Percentiles rank a stretch among this genome's conserved stretches.
These are phyloP conservation scores for Bombus fervidus DNA, from an alignment of 1,140 invertebrate genomes.

Conservation along the genomic window DNA sequence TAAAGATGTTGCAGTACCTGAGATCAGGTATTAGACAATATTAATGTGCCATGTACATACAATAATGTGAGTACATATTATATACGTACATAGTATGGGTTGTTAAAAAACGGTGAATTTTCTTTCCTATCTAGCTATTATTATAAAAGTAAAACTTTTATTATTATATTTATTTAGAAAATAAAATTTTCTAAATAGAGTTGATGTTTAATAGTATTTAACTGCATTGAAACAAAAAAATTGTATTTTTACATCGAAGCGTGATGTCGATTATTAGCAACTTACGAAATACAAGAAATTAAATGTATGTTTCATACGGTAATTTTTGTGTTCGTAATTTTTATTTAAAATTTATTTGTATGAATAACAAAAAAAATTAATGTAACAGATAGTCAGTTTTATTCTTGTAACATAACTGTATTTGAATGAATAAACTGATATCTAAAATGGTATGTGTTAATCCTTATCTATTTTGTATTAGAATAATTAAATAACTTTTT, in stretches of 20 bases:
- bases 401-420: neutral
- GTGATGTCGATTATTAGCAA: conserved; percentile 18
- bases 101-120: neutral
- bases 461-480: neutral
- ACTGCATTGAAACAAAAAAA: neutral
- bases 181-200: neutral
- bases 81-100: neutral
- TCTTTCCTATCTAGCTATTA: neutral
- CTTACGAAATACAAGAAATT: neutral
- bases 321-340: neutral
- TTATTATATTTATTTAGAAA: conserved; percentile 25
- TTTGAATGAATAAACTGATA: neutral
- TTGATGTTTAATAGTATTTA: neutral
- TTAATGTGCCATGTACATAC: conserved; percentile 12
- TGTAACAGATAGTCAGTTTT: neutral
- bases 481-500: neutral
- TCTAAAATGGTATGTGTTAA: neutral
- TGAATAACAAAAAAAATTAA: neutral
- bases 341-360: conserved; percentile 13
- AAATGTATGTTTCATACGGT: neutral
- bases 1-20: conserved; percentile 7
- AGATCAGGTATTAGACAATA: conserved; percentile 37
- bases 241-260: conserved; percentile 35
- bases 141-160: conserved; percentile 23
- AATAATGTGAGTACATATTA: too few relatives aligned